These are phyloP conservation scores for Megaleporinus macrocephalus DNA, from an alignment of 2,113 vertebrate genomes.

Conservation along the genomic window DNA sequence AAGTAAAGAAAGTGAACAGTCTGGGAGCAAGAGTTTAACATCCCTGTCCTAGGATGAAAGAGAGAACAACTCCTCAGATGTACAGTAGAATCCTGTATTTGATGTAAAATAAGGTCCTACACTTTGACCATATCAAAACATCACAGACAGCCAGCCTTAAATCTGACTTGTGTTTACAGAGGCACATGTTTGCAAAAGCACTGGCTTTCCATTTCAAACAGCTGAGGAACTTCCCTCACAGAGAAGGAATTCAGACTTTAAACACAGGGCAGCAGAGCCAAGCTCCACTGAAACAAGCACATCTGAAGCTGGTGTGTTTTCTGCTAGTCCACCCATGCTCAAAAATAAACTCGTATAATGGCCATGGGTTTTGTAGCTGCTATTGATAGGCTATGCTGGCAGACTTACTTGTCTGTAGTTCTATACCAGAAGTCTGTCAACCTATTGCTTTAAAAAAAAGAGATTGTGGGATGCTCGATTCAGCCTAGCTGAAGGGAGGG, in stretches of 20 bases:
- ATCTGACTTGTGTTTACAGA: conserved; percentile 10
- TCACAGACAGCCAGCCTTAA: conserved; percentile 48
- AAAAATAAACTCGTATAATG: conserved; percentile 21
- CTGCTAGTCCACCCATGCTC: neutral
- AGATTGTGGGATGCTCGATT: neutral
- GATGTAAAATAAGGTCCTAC: conserved; percentile 37
- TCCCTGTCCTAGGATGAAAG: too few species aligned
- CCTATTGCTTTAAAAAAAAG: conserved; percentile 35
- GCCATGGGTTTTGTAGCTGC: neutral
- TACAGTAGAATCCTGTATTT: neutral
- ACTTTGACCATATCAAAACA: conserved; percentile 19
- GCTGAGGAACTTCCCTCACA: conserved; percentile 5
- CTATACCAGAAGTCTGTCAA: conserved; percentile 7
- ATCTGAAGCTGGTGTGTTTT: conserved; percentile 29
- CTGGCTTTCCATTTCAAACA: conserved; percentile 25
- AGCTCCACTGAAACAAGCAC: neutral
- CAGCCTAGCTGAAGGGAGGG: neutral
- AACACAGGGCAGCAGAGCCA: conserved; percentile 20
- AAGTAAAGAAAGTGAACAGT: too few species aligned
- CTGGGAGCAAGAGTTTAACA: neutral
- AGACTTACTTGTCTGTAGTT: conserved; percentile 12
- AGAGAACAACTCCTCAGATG: neutral
- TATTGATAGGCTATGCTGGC: conserved; percentile 11
- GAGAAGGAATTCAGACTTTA: conserved; percentile 36
- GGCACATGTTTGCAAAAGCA: conserved; percentile 43